Percentiles rank a stretch among this genome's conserved stretches.
These are phyloP conservation scores for Stratiomys singularior DNA, from an alignment of 2,888 invertebrate species.

Conservation along the genomic window DNA sequence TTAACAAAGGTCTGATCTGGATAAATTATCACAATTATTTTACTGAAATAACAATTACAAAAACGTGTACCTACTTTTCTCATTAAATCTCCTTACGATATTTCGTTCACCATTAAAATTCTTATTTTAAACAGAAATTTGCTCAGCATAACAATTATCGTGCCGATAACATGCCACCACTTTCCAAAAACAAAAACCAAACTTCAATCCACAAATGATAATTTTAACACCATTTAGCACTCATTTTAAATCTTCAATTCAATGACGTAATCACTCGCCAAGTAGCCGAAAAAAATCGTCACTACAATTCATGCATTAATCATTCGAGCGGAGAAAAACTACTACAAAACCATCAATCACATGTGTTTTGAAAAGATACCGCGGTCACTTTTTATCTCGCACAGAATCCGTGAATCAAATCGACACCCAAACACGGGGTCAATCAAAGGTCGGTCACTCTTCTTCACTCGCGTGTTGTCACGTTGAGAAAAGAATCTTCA, in stretches of 20 bases:
- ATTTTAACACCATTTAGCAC: background rate
- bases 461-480: constrained; percentile 46
- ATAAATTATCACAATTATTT: too few relatives aligned
- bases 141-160: too few relatives aligned
- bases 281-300: background rate
- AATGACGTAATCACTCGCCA: background rate
- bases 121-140: background rate
- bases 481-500: constrained; percentile 37
- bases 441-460: constrained; percentile 25
- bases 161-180: background rate
- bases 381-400: constrained; percentile 22
- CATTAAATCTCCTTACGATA: constrained; percentile 47
- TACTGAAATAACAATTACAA: too few relatives aligned
- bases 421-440: constrained; percentile 28
- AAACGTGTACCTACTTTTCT: constrained; percentile 48
- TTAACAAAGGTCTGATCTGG: too few relatives aligned
- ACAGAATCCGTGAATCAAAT: constrained; percentile 22
- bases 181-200: constrained; percentile 6
- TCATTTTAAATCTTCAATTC: background rate
- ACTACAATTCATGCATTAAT: constrained; percentile 5
- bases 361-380: background rate
- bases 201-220: background rate
- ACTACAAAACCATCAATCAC: background rate
- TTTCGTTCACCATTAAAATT: constrained; percentile 1
- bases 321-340: background rate